A percentile compares a stretch with the other conserved stretches of the same genome.
Conservation (phyloP, 2,113 vertebrate species). For the Mugil cephalus region DNA sequence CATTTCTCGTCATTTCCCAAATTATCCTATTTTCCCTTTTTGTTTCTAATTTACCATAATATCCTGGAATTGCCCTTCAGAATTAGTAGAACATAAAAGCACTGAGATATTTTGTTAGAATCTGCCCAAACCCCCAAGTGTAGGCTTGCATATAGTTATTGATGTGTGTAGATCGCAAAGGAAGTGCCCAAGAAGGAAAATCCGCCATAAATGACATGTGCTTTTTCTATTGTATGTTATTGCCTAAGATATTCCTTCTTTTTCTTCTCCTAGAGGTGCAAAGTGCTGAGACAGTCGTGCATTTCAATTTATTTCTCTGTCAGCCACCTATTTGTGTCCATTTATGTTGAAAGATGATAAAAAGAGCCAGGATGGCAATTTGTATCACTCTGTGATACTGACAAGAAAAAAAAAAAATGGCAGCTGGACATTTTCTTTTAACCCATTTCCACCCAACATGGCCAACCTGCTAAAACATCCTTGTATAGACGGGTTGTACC, state of each 20-base stretch:
- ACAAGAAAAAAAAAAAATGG: background rate
- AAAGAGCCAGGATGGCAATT: conserved; percentile 18
- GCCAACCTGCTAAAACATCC: conserved; percentile 33
- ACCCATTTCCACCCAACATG: conserved; percentile 28
- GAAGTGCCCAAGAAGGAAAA: conserved; percentile 69
- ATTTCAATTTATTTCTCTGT: conserved; percentile 27
- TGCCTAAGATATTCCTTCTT: conserved; percentile 41
- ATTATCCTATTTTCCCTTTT: background rate
- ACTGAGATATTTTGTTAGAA: conserved; percentile 1
- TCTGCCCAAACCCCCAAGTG: background rate
- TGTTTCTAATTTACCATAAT: background rate
- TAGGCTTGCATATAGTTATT: conserved; percentile 18
- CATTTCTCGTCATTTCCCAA: background rate
- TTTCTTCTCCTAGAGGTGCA: conserved; percentile 14
- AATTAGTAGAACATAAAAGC: background rate
- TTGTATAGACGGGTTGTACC: conserved; percentile 23
- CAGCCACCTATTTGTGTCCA: conserved; percentile 28
- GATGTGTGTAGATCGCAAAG: conserved; percentile 23
- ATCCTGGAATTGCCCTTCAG: conserved; percentile 44
- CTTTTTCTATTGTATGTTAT: conserved; percentile 51
- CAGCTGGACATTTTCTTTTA: conserved; percentile 13
- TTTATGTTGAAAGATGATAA: conserved; percentile 9
- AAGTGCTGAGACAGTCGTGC: conserved; percentile 45
- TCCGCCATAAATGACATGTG: conserved; percentile 60
- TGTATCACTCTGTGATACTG: conserved; percentile 23